A percentile compares a stretch with the other conserved stretches of the same genome.
These are phyloP conservation scores for Syrphus vitripennis DNA, from an alignment of 2,888 invertebrate genomes.

Conservation along the genomic window DNA sequence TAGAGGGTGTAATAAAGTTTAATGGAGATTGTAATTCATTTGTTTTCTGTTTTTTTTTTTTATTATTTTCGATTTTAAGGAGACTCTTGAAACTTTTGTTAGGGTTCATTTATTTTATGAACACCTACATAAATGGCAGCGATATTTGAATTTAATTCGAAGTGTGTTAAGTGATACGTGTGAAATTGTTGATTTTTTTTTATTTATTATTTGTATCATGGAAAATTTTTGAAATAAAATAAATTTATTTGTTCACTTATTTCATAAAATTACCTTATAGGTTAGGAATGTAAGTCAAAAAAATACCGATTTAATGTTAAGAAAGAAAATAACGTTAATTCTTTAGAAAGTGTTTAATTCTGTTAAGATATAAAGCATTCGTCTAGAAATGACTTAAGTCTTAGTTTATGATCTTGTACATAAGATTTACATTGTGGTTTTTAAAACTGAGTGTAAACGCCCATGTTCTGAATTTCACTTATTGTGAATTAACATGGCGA, in stretches of 20 bases:
- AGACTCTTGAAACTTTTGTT: not conserved
- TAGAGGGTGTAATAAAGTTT: constrained; percentile 27
- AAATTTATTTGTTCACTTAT: not conserved
- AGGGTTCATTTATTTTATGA: constrained; percentile 9
- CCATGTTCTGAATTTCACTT: too few relatives aligned
- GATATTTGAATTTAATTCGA: not conserved
- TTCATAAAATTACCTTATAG: not conserved
- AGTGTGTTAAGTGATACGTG: not conserved
- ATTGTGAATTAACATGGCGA: too few relatives aligned
- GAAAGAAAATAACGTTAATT: too few relatives aligned
- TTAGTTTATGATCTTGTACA: too few relatives aligned
- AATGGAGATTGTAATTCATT: constrained; percentile 16
- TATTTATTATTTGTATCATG: not conserved
- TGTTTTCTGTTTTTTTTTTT: not conserved
- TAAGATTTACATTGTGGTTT: too few relatives aligned
- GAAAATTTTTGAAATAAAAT: not conserved
- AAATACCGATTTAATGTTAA: too few relatives aligned
- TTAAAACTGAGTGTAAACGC: too few relatives aligned
- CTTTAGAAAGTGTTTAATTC: too few relatives aligned
- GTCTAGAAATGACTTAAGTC: too few relatives aligned
- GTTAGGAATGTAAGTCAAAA: too few relatives aligned
- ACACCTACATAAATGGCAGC: not conserved
- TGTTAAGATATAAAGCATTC: too few relatives aligned
- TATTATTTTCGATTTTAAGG: constrained; percentile 8
- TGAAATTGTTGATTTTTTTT: not conserved